phyloP scores from a whole-genome alignment of 2,888 invertebrate genomes.

The Dicyrtoma fusca region DNA sequence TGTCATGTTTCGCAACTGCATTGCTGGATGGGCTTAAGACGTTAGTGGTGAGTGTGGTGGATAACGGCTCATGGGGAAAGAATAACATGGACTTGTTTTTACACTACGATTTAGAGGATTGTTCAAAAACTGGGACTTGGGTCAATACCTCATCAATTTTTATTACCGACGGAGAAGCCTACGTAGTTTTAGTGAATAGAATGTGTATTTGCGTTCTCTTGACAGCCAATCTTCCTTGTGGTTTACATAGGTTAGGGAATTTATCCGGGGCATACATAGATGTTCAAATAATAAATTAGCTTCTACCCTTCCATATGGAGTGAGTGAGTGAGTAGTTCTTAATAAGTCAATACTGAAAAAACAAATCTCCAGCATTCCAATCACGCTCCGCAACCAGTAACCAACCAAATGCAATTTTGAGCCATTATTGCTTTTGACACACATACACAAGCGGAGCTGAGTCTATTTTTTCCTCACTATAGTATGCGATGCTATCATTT shows the following conservation, averaged over 20 bases:
- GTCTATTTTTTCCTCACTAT: no score
- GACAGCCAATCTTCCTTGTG: no score
- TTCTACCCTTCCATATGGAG: slow-evolving; percentile 12
- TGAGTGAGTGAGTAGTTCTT: background rate
- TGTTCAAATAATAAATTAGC: slow-evolving; percentile 31
- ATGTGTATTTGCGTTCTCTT: no score
- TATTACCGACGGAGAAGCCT: slow-evolving; percentile 9
- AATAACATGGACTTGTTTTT: slow-evolving; percentile 15
- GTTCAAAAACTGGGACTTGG: slow-evolving; percentile 3
- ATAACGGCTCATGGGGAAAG: background rate
- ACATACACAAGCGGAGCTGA: no score
- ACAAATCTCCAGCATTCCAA: background rate
- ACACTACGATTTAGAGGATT: background rate
- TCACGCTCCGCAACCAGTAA: slow-evolving; percentile 5
- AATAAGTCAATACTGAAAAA: slow-evolving; percentile 7
- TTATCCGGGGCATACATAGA: no score
- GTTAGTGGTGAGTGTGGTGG: background rate
- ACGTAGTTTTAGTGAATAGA: background rate
- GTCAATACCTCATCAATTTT: slow-evolving; percentile 34
- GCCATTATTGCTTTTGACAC: no score
- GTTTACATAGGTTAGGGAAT: background rate
- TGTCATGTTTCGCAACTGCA: no score
- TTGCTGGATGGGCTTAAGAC: no score
- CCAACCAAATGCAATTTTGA: slow-evolving; percentile 9
- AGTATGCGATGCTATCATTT: no score